Base-by-base conservation (phyloP, 2,888 invertebrate genomes). In the Eustalomyia histrio region DNA sequence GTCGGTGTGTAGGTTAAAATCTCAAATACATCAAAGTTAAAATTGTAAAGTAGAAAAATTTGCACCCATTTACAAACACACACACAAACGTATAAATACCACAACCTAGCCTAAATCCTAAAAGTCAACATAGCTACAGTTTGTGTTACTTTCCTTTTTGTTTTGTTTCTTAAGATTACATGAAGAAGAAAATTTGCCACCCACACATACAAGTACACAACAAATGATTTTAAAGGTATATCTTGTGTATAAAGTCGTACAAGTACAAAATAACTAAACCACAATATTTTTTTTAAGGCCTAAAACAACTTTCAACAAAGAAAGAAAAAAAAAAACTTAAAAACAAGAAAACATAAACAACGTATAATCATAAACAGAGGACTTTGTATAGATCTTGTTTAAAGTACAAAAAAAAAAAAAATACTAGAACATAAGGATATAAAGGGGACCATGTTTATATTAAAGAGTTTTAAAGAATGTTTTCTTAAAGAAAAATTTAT, bases 241-340 rank as follows among this genome's bases (percentile, higher is more conserved):
- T 1, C 4, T 29, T 4, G n/a, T 4, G 7, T 29, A 7, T 21
- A 29, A n/a, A n/a, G n/a, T 39, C 39, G 14, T 39, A 39, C 39
- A 39, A 52, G 65, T 12, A 21, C 2, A 53, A 60, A 53, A 61
- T 17, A 60, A 47, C 39, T 53, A 61, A 53, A 61, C 14, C 60
- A 79, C 29, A 79, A 61, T 71, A 65, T 75, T 75, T 65, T 55
- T 61, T 67, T 71, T n/a, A n/a, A 75, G 74, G 43, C 39, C 65
- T 71, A 71, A 79, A 71, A 68, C 57, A 79, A 68, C 57, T 50
- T n/a, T 39, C 12, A 67, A 57, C 16, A 63, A 68, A 29, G 47
- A 35, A 55, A 61, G 39, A 14, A 35, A 35, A n/a, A 47, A 1
- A 14, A 57, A 69, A 35, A 63, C 18, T 29, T 65, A 17, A 24